Base-by-base conservation (phyloP, 2,797 vertebrate genomes). In the Aulostomus chinensis region DNA sequence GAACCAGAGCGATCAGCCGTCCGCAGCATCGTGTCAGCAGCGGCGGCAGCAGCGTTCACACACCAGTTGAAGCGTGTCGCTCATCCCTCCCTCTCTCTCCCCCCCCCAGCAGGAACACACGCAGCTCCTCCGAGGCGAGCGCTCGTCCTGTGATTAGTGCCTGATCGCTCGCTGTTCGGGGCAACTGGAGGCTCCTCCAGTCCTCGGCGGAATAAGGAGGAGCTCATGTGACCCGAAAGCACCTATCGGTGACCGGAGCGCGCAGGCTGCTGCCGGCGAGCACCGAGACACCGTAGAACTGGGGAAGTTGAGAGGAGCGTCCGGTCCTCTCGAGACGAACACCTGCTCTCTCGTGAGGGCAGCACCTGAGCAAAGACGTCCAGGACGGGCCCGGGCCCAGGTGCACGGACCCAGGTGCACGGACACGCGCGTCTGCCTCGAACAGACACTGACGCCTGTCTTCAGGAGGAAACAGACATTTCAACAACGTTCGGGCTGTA, bases 231-330 rank as follows among this genome's bases (percentile, higher is more conserved):
- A 91, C 78, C 55, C 17, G 2, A 51, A 30, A 0, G 5, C 47
- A 55, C 93, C 93, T 85, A 94, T 93, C 79, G 33, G 61, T 4
- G 39, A 62, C 62, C 55, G 82, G 91, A 90, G 92, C 93, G 81
- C 73, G 38, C 81, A 64, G 53, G 58, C 68, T 53, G 48, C 63
- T 57, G 33, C 5, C 58, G 33, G n/a, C n/a, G n/a, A n/a, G n/a
- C n/a, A n/a, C 15, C 13, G 10, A 34, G 40, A 59, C 42, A 42
- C 58, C 15, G 45, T 5, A 33, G 31, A 59, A 61, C n/a, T 62
- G 31, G 67, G 65, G 40, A 71, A 76, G 73, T 74, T 68, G 15
- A 30, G 26, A 18, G 35, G 28, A 48, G 65, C 33, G n/a, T n/a
- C n/a, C n/a, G n/a, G n/a, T n/a, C n/a, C n/a, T n/a, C n/a, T n/a